Evolutionary conservation across 2,888 invertebrate species (phyloP).

Genomic region (Phortica okadai): DNA sequence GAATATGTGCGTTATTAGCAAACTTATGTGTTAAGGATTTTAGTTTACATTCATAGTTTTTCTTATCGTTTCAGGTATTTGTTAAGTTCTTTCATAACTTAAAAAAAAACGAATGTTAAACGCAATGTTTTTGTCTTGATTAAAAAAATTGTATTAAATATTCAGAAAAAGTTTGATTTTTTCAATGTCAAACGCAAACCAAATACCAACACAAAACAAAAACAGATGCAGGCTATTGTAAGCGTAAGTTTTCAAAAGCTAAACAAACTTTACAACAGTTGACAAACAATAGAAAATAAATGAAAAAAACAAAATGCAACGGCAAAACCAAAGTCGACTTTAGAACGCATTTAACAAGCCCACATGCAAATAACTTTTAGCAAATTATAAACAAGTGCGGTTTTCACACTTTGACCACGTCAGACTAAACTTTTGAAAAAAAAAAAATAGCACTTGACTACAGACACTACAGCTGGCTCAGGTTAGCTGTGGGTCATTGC

Average conservation of each 20-base stretch:
- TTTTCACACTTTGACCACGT: constrained; percentile 15
- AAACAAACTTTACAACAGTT: neutral
- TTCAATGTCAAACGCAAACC: no score
- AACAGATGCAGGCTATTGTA: neutral
- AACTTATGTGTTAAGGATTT: neutral
- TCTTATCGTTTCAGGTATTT: neutral
- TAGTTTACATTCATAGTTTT: neutral
- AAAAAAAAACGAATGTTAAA: no score
- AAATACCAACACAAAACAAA: no score
- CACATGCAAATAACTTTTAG: constrained; percentile 11
- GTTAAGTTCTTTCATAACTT: no score
- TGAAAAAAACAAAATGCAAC: no score
- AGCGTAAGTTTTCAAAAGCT: neutral
- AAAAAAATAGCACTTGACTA: neutral
- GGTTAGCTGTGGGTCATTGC: neutral
- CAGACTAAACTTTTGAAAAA: neutral
- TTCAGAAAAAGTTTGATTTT: no score
- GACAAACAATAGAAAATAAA: neutral
- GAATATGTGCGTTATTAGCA: neutral
- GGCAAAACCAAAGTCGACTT: neutral
- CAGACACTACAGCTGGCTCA: neutral
- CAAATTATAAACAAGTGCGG: constrained; percentile 20
- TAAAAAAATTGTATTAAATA: no score
- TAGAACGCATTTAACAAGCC: neutral
- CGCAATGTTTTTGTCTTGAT: no score